These are phyloP conservation scores for Corydoras maculifer DNA, from an alignment of 2,113 vertebrate species.

Conservation along the genomic window DNA sequence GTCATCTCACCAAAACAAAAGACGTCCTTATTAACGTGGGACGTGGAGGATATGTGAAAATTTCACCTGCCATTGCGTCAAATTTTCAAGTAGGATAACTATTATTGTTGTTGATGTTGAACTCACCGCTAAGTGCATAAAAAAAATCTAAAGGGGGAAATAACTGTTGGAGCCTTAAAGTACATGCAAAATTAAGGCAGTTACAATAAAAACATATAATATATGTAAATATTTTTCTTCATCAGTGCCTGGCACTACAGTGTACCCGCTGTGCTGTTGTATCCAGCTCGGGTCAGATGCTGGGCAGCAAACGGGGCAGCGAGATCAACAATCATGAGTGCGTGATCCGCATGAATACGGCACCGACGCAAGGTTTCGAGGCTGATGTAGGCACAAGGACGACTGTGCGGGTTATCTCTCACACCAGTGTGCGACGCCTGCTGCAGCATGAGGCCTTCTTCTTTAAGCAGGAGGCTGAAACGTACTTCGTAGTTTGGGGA, in stretches of 20 bases:
- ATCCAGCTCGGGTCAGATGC: conserved; percentile 94
- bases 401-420: conserved; percentile 80
- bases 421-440: conserved; percentile 83
- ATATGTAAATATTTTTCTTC: background rate
- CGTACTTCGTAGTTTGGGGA: conserved; percentile 85
- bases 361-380: conserved; percentile 77
- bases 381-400: conserved; percentile 76
- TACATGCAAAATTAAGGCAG: too few species aligned
- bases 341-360: conserved; percentile 90
- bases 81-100: conserved; percentile 6
- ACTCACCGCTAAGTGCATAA: too few species aligned
- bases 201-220: too few species aligned
- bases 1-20: conserved; percentile 40
- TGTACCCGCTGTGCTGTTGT: conserved; percentile 79
- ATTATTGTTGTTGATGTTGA: background rate
- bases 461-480: conserved; percentile 72
- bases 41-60: conserved; percentile 54
- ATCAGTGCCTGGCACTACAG: conserved; percentile 52
- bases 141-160: too few species aligned
- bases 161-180: too few species aligned
- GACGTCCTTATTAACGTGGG: background rate
- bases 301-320: conserved; percentile 66
- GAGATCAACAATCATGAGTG: conserved; percentile 76
- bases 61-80: conserved; percentile 30
- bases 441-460: conserved; percentile 74